phyloP scores from a whole-genome alignment of 2,888 invertebrate species.

The Oscheius sp. region DNA sequence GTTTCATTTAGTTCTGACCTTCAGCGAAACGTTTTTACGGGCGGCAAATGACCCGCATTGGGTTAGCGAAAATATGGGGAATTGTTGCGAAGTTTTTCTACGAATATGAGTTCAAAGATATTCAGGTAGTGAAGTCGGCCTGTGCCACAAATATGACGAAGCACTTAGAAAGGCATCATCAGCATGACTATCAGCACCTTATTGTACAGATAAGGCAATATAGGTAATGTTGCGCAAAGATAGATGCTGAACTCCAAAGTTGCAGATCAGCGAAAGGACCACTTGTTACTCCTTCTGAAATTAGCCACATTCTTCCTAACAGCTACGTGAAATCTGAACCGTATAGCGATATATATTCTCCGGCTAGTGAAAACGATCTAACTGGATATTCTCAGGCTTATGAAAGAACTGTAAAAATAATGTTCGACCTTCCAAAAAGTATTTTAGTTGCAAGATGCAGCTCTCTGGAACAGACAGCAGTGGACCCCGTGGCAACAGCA shows the following conservation, averaged over 20 bases:
- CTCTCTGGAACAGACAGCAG: slow-evolving; percentile 1
- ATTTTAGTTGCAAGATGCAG: slow-evolving; percentile 7
- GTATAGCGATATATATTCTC: slow-evolving; percentile 19
- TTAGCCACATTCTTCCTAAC: slow-evolving; percentile 12
- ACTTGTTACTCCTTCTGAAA: not conserved
- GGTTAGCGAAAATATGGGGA: too few relatives aligned
- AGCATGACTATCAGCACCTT: slow-evolving; percentile 49
- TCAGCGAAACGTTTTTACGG: too few relatives aligned
- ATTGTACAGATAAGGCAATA: slow-evolving; percentile 34
- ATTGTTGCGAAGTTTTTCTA: too few relatives aligned
- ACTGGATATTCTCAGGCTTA: slow-evolving; percentile 2
- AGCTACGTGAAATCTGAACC: slow-evolving; percentile 20
- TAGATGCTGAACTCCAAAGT: not conserved
- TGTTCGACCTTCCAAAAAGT: not conserved
- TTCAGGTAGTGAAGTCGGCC: slow-evolving; percentile 57
- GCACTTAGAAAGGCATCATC: slow-evolving; percentile 57
- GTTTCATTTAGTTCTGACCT: too few relatives aligned
- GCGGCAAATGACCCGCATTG: too few relatives aligned
- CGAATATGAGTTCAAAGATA: not conserved
- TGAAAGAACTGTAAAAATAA: slow-evolving; percentile 7
- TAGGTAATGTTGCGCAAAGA: not conserved
- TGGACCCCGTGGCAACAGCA: slow-evolving; percentile 11
- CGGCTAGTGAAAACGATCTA: not conserved
- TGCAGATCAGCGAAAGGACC: slow-evolving; percentile 16
- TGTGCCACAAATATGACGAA: slow-evolving; percentile 64